Evolutionary conservation across 2,888 invertebrate genomes (phyloP), one percentile per base, ranked within the genome.

Genomic region (Drosophila macrospina): DNA sequence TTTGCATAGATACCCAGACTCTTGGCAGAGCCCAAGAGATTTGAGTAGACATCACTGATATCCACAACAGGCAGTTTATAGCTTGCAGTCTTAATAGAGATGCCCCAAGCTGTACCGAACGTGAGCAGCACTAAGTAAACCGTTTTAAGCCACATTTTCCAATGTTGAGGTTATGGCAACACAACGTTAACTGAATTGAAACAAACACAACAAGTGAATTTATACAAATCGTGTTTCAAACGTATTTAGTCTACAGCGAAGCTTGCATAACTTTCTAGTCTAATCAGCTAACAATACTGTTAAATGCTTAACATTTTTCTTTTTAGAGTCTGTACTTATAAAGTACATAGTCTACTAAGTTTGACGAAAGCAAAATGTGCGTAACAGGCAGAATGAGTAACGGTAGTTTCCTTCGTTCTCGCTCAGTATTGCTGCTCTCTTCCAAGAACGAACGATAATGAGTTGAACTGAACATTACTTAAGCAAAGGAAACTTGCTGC

Each of bases 251-350:
- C 39, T 61, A 56, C 36, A 36, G n/a, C n/a, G 32, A 62, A 42
- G 15, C 7, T 42, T 52, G 41, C 34, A 39, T 45, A 54, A 50
- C 41, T 65, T 59, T 61, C 34, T 42, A 56, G 39, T 37, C 37
- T 50, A 47, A 50, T 52, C 7, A 30, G 45, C 10, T 42, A 10
- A 10, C 7, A 28, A 24, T 56, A 20, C 20, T 20, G 20, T 20
- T n/a, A n/a, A 20, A 2, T 20, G 20, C 20, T 20, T 20, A 20
- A 3, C 20, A 20, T 20, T 2, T n/a, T n/a, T n/a, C n/a, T n/a
- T n/a, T n/a, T n/a, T n/a, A n/a, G n/a, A n/a, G n/a, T n/a, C n/a
- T n/a, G n/a, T n/a, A n/a, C n/a, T n/a, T n/a, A n/a, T n/a, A n/a
- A n/a, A n/a, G n/a, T n/a, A n/a, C n/a, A n/a, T n/a, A n/a, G n/a